These are phyloP conservation scores for Atta texana DNA, from an alignment of 1,140 invertebrate species.

Conservation along the genomic window DNA sequence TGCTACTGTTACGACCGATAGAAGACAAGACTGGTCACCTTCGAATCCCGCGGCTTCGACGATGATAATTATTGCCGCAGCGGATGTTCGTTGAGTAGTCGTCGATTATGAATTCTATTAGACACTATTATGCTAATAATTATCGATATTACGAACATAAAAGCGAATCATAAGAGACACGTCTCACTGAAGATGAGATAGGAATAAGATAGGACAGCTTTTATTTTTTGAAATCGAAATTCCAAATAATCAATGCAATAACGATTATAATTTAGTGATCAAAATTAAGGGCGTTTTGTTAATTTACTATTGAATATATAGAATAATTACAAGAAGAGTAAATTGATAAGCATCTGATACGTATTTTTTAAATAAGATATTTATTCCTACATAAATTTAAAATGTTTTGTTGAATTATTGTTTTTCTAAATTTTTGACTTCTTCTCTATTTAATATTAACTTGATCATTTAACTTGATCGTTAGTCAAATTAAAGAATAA, in stretches of 20 bases:
- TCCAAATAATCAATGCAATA: slow-evolving; percentile 12
- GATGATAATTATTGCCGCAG: background rate
- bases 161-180: background rate
- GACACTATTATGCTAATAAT: background rate
- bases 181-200: slow-evolving; percentile 13
- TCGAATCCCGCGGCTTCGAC: slow-evolving; percentile 50
- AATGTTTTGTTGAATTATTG: background rate
- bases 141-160: slow-evolving; percentile 7
- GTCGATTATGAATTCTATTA: slow-evolving; percentile 20
- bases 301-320: background rate
- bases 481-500: background rate
- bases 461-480: no score
- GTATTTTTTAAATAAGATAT: background rate
- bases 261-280: background rate
- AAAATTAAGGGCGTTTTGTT: background rate
- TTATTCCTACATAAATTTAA: background rate
- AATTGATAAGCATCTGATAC: no score
- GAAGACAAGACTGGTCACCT: slow-evolving; percentile 59
- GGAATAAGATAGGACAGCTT: background rate
- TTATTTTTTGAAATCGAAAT: background rate
- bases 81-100: background rate
- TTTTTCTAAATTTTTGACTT: background rate
- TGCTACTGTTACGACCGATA: slow-evolving; percentile 71
- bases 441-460: background rate
- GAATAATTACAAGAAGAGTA: background rate